phyloP scores from a whole-genome alignment of 2,797 vertebrate species.

The Sebastiscus tertius region DNA sequence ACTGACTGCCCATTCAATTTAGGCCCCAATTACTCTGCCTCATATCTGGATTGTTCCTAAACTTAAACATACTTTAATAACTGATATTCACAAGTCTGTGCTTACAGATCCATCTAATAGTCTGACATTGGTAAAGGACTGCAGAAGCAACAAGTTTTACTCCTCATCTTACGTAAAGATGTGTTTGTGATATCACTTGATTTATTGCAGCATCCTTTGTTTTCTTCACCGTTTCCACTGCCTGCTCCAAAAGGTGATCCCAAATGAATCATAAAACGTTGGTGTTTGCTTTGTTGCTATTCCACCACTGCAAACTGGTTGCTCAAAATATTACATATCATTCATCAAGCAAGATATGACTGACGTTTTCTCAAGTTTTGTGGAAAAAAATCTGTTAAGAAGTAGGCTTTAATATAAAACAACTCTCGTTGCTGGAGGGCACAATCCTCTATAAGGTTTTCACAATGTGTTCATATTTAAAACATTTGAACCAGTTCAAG shows the following conservation, averaged over 20 bases:
- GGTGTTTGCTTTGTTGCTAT: background rate
- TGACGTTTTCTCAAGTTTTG: background rate
- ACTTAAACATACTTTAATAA: background rate
- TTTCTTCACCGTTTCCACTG: background rate
- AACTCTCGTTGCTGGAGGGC: background rate
- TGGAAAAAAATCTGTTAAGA: background rate
- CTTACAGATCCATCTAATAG: background rate
- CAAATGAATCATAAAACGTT: background rate
- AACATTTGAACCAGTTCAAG: background rate
- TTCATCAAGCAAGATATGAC: background rate
- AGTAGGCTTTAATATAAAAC: background rate
- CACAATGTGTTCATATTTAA: no score
- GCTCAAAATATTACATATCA: background rate
- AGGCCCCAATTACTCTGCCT: background rate
- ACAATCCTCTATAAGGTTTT: background rate
- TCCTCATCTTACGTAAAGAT: background rate
- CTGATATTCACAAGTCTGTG: background rate
- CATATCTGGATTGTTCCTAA: background rate
- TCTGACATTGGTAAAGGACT: background rate
- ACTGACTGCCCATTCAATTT: background rate
- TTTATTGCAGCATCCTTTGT: background rate
- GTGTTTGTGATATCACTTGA: background rate
- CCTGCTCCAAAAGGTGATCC: background rate
- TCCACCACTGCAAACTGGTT: background rate
- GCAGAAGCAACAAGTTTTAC: background rate